Base-by-base conservation (phyloP, 2,888 invertebrate species). In the Argyra leucocephala region DNA sequence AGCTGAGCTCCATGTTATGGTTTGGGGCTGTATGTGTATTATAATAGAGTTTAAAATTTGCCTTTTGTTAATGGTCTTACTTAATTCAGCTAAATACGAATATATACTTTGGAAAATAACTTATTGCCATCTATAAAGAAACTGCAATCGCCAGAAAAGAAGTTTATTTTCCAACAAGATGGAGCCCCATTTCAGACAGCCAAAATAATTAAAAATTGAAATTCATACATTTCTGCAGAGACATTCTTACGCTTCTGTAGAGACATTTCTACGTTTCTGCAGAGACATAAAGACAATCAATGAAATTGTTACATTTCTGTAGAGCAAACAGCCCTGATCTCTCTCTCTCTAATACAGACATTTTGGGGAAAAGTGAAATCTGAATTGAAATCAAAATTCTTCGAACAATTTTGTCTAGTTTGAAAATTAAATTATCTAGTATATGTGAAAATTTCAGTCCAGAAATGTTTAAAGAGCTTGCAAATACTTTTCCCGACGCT, bases 1-100 rank as follows among this genome's bases (percentile, higher is more conserved):
- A 65, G 62, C 67, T 67, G 18, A n/a, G 65, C 63, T 63, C 67
- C 66, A n/a, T 63, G 31, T 58, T 31, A 66, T 68, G 67, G 65
- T 69, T 36, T 66, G 66, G 67, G 67, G 63, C 21, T 68, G 48
- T 37, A 66, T 69, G 63, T 68, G n/a, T n/a, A 66, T 59, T 64
- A 63, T 65, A 65, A 65, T 64, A 59, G 61, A 22, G 59, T 66
- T 31, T 62, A 65, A 61, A 26, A 66, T 26, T 64, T 69, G 57
- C 65, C 64, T 36, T 68, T 66, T 61, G 61, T 69, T 64, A 62
- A 68, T 12, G 63, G 67, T 22, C n/a, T 63, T 22, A 7, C 57
- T 66, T n/a, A 68, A 68, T 36, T 65, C 67, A 57, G 62, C 63
- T 59, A 65, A n/a, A n/a, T 68, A 68, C 22, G 21, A 64, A 18